Base-by-base conservation (phyloP, 2,113 vertebrate species). In the Caracal caracal region DNA sequence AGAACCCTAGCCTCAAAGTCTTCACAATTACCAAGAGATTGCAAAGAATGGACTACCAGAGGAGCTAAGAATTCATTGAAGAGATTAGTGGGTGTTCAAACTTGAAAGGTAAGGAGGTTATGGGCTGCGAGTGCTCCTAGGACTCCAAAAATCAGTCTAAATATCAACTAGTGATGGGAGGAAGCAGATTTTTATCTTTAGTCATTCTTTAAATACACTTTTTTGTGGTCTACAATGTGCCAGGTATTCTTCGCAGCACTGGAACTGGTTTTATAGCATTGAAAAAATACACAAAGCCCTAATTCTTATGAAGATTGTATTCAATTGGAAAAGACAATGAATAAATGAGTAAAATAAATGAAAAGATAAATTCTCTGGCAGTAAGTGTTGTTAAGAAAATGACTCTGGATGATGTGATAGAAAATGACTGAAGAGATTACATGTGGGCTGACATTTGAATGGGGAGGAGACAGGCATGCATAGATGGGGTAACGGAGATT, bases 261-360 rank as follows among this genome's bases (percentile, higher is more conserved):
- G 9, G 13, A 19, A 16, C 35, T 85, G 37, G 3, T 68, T 92
- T 85, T 80, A 76, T 6, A 73, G 53, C 10, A 89, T 4, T 35
- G 88, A 91, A 70, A 95, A 96, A 87, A 66, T 66, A 70, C 9
- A 92, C 6, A 82, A 53, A 22, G 17, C 16, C 49, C 22, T 91
- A 82, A 19, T 90, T 87, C 15, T 70, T 51, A 37, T 33, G 17
- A 30, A 92, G 5, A 1, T 40, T 85, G 28, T 10, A 13, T 85
- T 84, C 51, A 71, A 83, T 59, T 49, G 73, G 37, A 73, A 73
- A 73, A 75, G 16, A 79, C 49, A 76, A 56, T 30, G 26, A 88
- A 51, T 43, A 59, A 65, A 6, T 19, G 30, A 20, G 43, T 75
- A 75, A 59, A 68, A 88, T 53, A 80, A 95, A 71, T 59, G 26